Percentiles rank a stretch among this genome's conserved stretches.
These are phyloP conservation scores for Neodiprion lecontei DNA, from an alignment of 1,140 invertebrate species.

Conservation along the genomic window DNA sequence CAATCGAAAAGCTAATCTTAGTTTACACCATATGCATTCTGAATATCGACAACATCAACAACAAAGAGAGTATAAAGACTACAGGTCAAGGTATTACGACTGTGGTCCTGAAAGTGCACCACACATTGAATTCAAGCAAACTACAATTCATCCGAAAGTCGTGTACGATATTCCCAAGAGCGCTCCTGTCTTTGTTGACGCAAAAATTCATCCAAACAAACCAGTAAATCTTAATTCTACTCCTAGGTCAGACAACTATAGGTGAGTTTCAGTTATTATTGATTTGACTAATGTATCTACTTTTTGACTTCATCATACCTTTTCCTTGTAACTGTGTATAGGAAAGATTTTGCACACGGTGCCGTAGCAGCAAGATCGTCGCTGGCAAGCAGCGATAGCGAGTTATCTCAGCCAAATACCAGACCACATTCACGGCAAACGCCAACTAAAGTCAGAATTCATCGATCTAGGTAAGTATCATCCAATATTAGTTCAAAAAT, in stretches of 20 bases:
- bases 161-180: conserved; percentile 64
- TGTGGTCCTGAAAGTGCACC: conserved; percentile 43
- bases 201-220: conserved; percentile 40
- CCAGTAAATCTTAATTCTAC: conserved; percentile 39
- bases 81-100: conserved; percentile 55
- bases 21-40: conserved; percentile 52
- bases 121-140: conserved; percentile 47
- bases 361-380: conserved; percentile 52
- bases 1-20: conserved; percentile 33
- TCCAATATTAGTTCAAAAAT: not conserved
- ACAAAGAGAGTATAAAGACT: conserved; percentile 62
- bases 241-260: conserved; percentile 50
- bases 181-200: conserved; percentile 55
- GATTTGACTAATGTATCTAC: not conserved
- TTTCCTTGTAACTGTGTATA: conserved; percentile 46
- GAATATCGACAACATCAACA: conserved; percentile 53
- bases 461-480: conserved; percentile 46
- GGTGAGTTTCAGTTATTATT: conserved; percentile 28
- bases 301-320: not conserved
- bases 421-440: conserved; percentile 55
- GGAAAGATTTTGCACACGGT: conserved; percentile 64
- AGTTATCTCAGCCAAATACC: conserved; percentile 59
- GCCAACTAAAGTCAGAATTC: conserved; percentile 41
- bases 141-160: conserved; percentile 61
- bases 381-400: conserved; percentile 59